These are phyloP conservation scores for Otis tarda DNA, from an alignment of 2,113 vertebrate genomes.

Conservation along the genomic window DNA sequence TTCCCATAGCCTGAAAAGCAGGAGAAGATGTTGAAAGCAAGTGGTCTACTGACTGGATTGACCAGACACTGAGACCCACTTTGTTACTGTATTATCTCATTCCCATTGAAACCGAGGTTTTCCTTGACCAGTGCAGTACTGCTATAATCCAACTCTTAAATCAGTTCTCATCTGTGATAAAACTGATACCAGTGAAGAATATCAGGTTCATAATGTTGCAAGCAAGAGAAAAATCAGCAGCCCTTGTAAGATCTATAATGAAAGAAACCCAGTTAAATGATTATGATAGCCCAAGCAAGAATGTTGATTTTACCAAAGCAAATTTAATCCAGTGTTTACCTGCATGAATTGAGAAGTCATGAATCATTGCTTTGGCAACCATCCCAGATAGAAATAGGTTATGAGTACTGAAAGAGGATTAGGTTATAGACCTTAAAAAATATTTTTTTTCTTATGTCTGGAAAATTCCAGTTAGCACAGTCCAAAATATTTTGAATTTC, in stretches of 20 bases:
- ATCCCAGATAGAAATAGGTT: conserved; percentile 30
- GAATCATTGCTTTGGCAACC: conserved; percentile 28
- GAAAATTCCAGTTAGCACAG: conserved; percentile 28
- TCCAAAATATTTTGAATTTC: conserved; percentile 21
- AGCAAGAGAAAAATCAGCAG: background rate
- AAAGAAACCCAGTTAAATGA: background rate
- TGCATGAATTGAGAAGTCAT: conserved; percentile 32
- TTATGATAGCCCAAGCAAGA: background rate
- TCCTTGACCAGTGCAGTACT: background rate
- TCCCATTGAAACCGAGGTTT: background rate
- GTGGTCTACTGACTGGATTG: background rate
- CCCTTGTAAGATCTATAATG: background rate
- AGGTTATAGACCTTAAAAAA: background rate
- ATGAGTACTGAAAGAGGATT: conserved; percentile 39
- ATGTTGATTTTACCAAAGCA: background rate
- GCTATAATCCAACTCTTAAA: background rate
- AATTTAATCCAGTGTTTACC: conserved; percentile 26
- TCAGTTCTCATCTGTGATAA: background rate
- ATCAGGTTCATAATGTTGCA: background rate
- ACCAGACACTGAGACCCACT: background rate
- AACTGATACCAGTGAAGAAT: background rate
- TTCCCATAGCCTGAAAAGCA: background rate
- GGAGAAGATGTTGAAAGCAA: background rate
- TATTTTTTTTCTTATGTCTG: background rate
- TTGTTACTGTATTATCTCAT: background rate